Evolutionary conservation across 2,113 vertebrate species (phyloP).

Genomic region (Cairina moschata): DNA sequence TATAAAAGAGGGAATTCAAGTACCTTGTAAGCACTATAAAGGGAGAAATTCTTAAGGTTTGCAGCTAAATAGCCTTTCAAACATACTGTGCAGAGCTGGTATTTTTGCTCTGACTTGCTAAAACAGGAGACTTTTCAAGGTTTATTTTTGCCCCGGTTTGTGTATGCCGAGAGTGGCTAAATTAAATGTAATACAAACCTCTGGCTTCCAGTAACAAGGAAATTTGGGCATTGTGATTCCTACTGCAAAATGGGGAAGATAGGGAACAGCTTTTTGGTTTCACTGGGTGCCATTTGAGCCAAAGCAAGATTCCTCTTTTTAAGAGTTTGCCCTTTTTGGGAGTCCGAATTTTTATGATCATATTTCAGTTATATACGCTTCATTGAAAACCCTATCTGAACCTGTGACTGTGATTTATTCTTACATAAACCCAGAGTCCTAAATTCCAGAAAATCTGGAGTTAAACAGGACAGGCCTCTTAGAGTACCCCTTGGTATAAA

Average conservation of each 20-base stretch:
- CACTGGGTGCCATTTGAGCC: neutral
- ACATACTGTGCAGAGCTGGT: neutral
- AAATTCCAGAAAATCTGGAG: neutral
- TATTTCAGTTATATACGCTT: neutral
- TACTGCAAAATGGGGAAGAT: neutral
- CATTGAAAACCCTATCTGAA: neutral
- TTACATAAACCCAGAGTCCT: neutral
- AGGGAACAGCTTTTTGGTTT: neutral
- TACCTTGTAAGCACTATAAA: neutral
- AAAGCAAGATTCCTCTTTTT: neutral
- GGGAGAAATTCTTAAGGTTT: neutral
- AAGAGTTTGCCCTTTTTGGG: neutral
- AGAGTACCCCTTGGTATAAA: neutral
- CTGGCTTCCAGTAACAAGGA: neutral
- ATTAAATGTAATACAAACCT: neutral
- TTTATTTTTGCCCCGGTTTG: neutral
- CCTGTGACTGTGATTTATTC: neutral
- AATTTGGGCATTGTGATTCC: neutral
- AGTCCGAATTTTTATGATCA: neutral
- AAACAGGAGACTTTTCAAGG: neutral
- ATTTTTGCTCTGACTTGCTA: neutral
- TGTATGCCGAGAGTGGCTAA: neutral
- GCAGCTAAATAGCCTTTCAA: neutral
- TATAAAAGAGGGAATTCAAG: neutral
- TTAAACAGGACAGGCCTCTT: neutral